These are phyloP conservation scores for Phrynocephalus versicolor DNA, from an alignment of 2,113 vertebrate genomes.

Conservation along the genomic window DNA sequence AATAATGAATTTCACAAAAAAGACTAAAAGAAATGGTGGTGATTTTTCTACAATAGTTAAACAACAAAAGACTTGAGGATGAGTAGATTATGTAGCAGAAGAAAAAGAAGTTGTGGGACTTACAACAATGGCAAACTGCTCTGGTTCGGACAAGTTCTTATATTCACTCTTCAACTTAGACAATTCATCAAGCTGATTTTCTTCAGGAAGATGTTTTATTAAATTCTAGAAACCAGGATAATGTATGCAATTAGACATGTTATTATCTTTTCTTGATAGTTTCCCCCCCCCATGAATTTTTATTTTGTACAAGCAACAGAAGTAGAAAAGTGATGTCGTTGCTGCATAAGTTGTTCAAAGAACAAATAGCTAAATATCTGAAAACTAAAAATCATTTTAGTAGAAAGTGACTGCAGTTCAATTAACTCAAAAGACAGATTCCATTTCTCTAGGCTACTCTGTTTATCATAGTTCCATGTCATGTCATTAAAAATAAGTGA, in stretches of 20 bases:
- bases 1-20: not conserved
- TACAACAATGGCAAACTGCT: conserved; percentile 96
- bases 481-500: too few relatives aligned
- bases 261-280: not conserved
- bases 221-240: conserved; percentile 72
- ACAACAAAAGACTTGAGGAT: not conserved
- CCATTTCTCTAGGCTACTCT: too few relatives aligned
- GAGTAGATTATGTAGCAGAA: not conserved
- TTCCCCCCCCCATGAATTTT: not conserved
- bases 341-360: not conserved
- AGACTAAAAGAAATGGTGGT: not conserved
- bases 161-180: conserved; percentile 87
- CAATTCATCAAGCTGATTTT: conserved; percentile 87
- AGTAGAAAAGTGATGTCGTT: not conserved
- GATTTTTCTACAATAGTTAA: not conserved
- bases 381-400: not conserved
- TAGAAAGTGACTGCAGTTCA: not conserved
- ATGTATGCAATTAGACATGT: not conserved
- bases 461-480: too few relatives aligned
- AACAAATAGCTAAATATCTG: not conserved
- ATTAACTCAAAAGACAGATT: not conserved
- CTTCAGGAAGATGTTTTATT: conserved; percentile 92
- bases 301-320: not conserved
- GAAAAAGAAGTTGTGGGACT: conserved; percentile 63
- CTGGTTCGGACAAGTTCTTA: conserved; percentile 88